Evolutionary conservation across 2,888 invertebrate species (phyloP), one percentile per base, ranked within the genome.

Genomic region (Germaria angustata): DNA sequence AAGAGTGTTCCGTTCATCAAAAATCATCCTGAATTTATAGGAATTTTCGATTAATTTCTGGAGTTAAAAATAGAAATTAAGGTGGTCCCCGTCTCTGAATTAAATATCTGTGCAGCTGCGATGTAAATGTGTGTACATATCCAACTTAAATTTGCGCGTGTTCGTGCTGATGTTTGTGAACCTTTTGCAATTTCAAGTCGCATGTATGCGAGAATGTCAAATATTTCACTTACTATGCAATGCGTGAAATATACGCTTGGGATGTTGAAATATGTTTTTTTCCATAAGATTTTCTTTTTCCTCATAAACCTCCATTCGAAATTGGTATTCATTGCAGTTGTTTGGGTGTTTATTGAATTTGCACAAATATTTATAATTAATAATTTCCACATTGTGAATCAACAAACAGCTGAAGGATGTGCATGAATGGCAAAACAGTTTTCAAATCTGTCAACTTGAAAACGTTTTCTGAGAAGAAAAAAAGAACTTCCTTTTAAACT

Each of bases 221-320:
- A 51, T 87, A 89, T 88, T 88, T 84, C 84, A 85, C 78, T 82
- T 76, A 66, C 79, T 66, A 87, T 88, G 86, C 87, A 88, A 87
- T 89, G 88, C 89, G 88, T 88, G 87, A 88, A 88, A 87, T 87
- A 87, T 86, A 87, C 85, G 86, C 85, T 84, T 86, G 86, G 86
- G 85, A 87, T 88, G 87, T 86, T 69, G 41, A 79, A 75, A 68
- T 63, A 78, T 80, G 32, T 17, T 44, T 65, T 28, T 55, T 69
- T 44, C 20, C 11, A 44, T 2, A n/a, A 34, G n/a, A 13, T 46
- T 73, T 28, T 7, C 28, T 28, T 51, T 65, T 41, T 6, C 28
- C 28, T 28, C 4, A 39, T 55, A 15, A 49, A 28, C 39, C 53
- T 39, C 20, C 28, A 39, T 24, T 32, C 6, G 17, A 72, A 73